A percentile compares a stretch with the other conserved stretches of the same genome.
phyloP scores from a whole-genome alignment of 2,113 vertebrate genomes.

The Brachyistius frenatus region DNA sequence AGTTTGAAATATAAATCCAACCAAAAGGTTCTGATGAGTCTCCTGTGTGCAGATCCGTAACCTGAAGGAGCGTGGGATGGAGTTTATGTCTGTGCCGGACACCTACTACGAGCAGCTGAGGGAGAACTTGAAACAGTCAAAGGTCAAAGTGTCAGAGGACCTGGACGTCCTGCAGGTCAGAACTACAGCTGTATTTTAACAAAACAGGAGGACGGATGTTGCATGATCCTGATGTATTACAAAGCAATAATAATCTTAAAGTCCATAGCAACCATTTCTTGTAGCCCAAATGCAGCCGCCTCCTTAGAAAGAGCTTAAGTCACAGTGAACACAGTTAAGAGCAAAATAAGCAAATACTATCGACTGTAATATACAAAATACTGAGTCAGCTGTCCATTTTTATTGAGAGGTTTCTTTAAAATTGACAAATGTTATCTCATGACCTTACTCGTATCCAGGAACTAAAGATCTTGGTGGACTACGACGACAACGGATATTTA shows the following conservation, averaged over 20 bases:
- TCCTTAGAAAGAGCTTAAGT: too few relatives aligned
- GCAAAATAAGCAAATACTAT: neutral
- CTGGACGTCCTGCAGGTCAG: conserved; percentile 89
- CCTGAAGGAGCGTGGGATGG: conserved; percentile 90
- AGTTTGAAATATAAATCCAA: neutral
- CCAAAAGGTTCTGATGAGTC: neutral
- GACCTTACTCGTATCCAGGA: conserved; percentile 81
- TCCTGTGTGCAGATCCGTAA: conserved; percentile 86
- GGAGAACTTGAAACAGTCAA: conserved; percentile 89
- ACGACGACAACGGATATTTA: conserved; percentile 94
- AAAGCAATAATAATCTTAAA: too few relatives aligned
- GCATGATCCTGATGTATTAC: neutral
- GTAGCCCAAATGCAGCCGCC: too few relatives aligned
- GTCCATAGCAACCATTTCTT: too few relatives aligned
- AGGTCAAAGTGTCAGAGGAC: conserved; percentile 90
- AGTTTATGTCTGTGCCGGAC: conserved; percentile 92
- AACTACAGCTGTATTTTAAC: neutral
- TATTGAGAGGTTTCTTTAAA: neutral
- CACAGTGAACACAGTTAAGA: too few relatives aligned
- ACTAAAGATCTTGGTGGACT: conserved; percentile 95
- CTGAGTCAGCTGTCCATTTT: neutral
- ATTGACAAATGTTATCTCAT: neutral
- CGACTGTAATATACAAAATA: neutral
- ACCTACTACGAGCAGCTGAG: conserved; percentile 91
- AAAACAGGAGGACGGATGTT: neutral